Evolutionary conservation across 2,888 invertebrate genomes (phyloP).

Genomic region (Lasioglossum marginatum): DNA sequence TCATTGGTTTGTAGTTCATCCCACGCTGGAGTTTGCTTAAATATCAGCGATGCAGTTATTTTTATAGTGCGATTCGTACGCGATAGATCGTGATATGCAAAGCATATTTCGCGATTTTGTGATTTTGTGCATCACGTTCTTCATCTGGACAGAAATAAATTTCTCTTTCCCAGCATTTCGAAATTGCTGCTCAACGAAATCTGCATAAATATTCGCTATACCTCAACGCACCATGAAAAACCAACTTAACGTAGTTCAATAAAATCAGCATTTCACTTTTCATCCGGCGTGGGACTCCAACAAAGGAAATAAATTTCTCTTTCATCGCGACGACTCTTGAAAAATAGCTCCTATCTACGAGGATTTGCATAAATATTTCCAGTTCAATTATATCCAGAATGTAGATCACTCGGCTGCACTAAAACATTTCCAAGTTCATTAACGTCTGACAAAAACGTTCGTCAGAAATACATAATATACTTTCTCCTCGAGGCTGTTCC

Average conservation of each 20-base stretch:
- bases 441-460: not conserved
- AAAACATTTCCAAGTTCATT: not conserved
- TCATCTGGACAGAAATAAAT: not conserved
- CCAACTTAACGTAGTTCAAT: not conserved
- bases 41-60: not conserved
- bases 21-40: not conserved
- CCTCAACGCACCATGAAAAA: not conserved
- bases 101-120: not conserved
- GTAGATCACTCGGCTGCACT: not conserved
- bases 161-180: not conserved
- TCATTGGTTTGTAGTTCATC: not conserved
- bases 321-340: not conserved
- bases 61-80: not conserved
- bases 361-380: not conserved
- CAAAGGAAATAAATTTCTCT: not conserved
- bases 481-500: not conserved
- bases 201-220: not conserved
- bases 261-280: conserved; percentile 1
- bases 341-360: not conserved
- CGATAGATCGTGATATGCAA: no score
- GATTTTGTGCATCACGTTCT: not conserved
- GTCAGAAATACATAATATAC: not conserved
- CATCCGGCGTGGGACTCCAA: not conserved
- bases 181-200: not conserved
- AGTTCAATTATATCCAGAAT: not conserved